A percentile compares a stretch with the other conserved stretches of the same genome.
phyloP scores from a whole-genome alignment of 2,797 vertebrate species.

The Hemitrygon akajei region DNA sequence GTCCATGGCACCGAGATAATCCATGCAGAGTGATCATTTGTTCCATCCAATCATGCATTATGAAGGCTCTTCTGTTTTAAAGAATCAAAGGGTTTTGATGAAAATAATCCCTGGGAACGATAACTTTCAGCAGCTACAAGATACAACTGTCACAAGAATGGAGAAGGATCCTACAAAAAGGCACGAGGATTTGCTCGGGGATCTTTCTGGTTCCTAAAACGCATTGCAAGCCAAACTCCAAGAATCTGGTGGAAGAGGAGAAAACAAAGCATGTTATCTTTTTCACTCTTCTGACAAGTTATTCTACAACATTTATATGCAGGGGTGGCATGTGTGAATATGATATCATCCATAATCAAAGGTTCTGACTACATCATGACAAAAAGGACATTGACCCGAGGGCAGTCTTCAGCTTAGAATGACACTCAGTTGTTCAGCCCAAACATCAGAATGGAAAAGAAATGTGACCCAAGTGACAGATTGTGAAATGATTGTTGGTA shows the following conservation, averaged over 20 bases:
- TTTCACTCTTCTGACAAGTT: not conserved
- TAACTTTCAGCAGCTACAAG: slow-evolving; percentile 39
- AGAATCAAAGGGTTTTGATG: not conserved
- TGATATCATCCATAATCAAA: no score
- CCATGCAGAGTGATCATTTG: not conserved
- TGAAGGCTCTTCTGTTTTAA: slow-evolving; percentile 41
- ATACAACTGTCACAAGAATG: slow-evolving; percentile 35
- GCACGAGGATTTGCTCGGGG: slow-evolving; percentile 87
- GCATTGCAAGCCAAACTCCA: slow-evolving; percentile 84
- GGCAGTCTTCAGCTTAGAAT: no score
- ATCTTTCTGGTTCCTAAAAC: slow-evolving; percentile 90
- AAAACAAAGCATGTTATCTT: no score
- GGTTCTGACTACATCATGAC: not conserved
- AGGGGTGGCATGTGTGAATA: no score
- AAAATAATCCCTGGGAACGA: slow-evolving; percentile 44
- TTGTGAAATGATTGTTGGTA: no score
- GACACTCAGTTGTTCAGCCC: no score
- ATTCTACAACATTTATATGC: no score
- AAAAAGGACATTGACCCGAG: no score
- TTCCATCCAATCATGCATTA: slow-evolving; percentile 46
- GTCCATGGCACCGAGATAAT: not conserved
- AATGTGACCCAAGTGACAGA: no score
- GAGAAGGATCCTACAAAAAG: slow-evolving; percentile 70
- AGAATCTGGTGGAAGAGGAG: slow-evolving; percentile 64
- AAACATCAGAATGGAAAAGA: no score